phyloP scores from a whole-genome alignment of 2,888 invertebrate species.

The Lordiphosa fenestrarum region DNA sequence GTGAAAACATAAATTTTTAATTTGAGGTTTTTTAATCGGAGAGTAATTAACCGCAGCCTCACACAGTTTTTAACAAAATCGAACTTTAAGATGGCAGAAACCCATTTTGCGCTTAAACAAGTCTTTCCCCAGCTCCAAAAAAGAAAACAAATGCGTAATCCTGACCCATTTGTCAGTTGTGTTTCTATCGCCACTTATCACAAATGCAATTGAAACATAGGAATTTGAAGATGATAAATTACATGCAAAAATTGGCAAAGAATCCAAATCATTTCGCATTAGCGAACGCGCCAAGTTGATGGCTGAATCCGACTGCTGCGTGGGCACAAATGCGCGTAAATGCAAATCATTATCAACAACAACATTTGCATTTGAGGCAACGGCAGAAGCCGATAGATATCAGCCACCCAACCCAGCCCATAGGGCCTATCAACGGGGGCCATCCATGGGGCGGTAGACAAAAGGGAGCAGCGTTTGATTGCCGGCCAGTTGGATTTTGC shows the following conservation, averaged over 20 bases:
- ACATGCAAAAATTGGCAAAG: slow-evolving; percentile 39
- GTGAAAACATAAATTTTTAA: too few species aligned
- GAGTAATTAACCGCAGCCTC: too few species aligned
- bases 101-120: too few species aligned
- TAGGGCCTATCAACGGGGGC: neutral
- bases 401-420: too few species aligned
- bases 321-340: slow-evolving; percentile 44
- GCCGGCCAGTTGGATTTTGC: neutral
- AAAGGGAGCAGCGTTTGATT: slow-evolving; percentile 26
- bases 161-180: slow-evolving; percentile 14
- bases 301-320: slow-evolving; percentile 14
- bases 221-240: slow-evolving; percentile 67
- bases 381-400: neutral
- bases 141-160: slow-evolving; percentile 1
- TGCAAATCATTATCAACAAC: slow-evolving; percentile 68
- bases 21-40: too few species aligned
- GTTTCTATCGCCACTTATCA: slow-evolving; percentile 19
- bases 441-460: slow-evolving; percentile 28
- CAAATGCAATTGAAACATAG: slow-evolving; percentile 37
- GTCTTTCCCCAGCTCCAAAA: too few species aligned
- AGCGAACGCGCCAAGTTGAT: slow-evolving; percentile 24
- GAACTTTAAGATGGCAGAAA: too few species aligned
- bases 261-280: slow-evolving; percentile 60
- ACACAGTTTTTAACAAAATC: too few species aligned
- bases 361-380: slow-evolving; percentile 52